Conservation (phyloP, 2,888 invertebrate genomes). For the Agrochola circellaris region DNA sequence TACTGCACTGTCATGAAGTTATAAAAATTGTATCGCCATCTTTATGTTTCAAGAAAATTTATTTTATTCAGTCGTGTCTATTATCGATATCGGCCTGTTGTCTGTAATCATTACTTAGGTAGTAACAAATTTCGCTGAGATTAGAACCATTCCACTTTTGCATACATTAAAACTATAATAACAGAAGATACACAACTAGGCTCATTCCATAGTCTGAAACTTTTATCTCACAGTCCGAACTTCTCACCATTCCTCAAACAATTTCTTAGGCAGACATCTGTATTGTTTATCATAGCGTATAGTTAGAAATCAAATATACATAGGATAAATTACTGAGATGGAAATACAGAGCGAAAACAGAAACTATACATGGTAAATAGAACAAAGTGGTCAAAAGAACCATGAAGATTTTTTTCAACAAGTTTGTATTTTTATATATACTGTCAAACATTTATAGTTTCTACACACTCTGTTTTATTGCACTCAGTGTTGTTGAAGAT, state of each 20-base stretch:
- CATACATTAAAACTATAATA: not conserved
- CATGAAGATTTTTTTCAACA: not conserved
- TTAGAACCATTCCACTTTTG: not conserved
- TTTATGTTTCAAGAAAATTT: not conserved
- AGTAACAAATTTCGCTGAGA: not conserved
- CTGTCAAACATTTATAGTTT: not conserved
- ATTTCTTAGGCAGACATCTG: not conserved
- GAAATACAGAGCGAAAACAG: not conserved
- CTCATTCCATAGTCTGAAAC: not conserved
- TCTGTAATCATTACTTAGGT: not conserved
- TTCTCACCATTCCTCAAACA: not conserved
- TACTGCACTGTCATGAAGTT: not conserved
- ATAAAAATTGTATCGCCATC: not conserved
- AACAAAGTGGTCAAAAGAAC: not conserved
- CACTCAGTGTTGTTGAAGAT: not conserved
- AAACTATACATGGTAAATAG: not conserved
- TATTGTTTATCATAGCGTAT: not conserved
- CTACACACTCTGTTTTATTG: not conserved
- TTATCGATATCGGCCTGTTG: not conserved
- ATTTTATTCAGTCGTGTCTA: not conserved
- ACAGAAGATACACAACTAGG: not conserved
- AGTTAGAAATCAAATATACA: not conserved
- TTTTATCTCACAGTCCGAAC: not conserved
- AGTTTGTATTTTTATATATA: not conserved
- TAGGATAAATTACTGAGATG: not conserved